Conservation (phyloP, 2,113 vertebrate species). For the Microcebus murinus region DNA sequence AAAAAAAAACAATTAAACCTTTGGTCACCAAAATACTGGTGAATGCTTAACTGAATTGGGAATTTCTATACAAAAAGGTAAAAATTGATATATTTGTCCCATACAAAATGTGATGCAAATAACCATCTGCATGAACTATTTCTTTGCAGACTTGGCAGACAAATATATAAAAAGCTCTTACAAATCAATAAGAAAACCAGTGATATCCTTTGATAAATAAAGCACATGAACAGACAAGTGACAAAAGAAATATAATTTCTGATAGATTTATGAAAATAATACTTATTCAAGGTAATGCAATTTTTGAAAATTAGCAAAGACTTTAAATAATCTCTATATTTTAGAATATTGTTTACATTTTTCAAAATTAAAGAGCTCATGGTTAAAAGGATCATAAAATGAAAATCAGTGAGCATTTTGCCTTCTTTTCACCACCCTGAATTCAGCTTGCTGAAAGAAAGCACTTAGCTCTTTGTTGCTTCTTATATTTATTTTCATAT, state of each 20-base stretch:
- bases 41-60: background rate
- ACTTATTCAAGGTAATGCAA: background rate
- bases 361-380: background rate
- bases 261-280: background rate
- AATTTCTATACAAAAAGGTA: background rate
- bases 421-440: background rate
- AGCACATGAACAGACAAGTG: background rate
- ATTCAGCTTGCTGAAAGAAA: background rate
- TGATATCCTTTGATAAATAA: background rate
- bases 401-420: background rate
- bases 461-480: background rate
- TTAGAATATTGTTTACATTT: background rate
- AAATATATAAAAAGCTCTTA: background rate
- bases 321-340: background rate
- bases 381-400: background rate
- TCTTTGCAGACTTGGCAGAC: background rate
- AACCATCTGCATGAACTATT: background rate
- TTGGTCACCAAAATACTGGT: background rate
- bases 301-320: background rate
- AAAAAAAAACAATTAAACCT: background rate
- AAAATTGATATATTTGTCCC: background rate
- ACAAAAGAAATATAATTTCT: background rate
- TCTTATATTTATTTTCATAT: constrained; percentile 1
- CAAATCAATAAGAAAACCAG: background rate
- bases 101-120: background rate